Evolutionary conservation across 2,888 invertebrate genomes (phyloP).

Genomic region (Ornithoptera priamus): DNA sequence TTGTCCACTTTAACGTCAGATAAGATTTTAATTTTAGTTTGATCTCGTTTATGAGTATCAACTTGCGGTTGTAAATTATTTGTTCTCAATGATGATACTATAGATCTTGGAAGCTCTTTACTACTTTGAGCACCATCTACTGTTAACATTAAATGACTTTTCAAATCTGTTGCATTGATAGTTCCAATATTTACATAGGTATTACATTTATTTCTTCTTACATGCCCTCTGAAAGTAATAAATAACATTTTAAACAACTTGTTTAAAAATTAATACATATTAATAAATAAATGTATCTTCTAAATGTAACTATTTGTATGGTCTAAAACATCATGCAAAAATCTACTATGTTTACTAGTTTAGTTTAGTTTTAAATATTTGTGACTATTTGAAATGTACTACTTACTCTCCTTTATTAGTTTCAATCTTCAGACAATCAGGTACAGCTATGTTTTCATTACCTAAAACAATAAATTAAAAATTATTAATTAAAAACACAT

Average conservation of each 20-base stretch:
- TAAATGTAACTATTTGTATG: background rate
- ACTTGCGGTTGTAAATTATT: slow-evolving; percentile 17
- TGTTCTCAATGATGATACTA: slow-evolving; percentile 9
- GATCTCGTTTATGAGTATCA: slow-evolving; percentile 40
- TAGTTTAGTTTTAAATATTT: background rate
- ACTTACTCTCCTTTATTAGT: slow-evolving; percentile 54
- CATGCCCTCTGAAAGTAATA: slow-evolving; percentile 33
- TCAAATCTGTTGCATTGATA: slow-evolving; percentile 28
- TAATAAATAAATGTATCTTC: background rate
- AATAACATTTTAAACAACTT: background rate
- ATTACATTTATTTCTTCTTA: slow-evolving; percentile 3
- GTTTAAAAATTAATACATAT: background rate
- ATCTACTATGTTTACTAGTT: background rate
- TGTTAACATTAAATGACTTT: slow-evolving; percentile 19
- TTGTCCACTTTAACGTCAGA: slow-evolving; percentile 67
- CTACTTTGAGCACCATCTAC: slow-evolving; percentile 13
- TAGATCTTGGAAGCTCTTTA: slow-evolving; percentile 14
- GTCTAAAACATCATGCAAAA: background rate
- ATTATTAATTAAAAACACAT: no score
- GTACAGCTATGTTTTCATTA: slow-evolving; percentile 44
- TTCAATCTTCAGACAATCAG: slow-evolving; percentile 65
- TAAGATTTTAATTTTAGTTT: slow-evolving; percentile 64
- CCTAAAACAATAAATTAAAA: slow-evolving; percentile 35
- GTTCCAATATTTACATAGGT: slow-evolving; percentile 21
- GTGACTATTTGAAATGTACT: background rate